These are phyloP conservation scores for Phyllostomus discolor DNA, from an alignment of 2,113 vertebrate species.

Conservation along the genomic window DNA sequence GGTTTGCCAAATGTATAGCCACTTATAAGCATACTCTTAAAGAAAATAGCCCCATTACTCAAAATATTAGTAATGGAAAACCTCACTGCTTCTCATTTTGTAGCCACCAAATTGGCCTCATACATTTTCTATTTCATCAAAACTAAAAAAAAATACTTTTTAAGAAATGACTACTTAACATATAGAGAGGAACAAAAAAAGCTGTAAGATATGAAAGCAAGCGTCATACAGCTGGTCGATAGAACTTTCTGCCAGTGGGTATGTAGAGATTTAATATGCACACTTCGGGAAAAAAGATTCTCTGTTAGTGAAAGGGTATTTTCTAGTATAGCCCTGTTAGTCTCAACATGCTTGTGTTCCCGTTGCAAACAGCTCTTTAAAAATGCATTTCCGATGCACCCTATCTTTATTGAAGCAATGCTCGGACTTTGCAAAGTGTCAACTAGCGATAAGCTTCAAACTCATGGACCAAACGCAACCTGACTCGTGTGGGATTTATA, in stretches of 20 bases:
- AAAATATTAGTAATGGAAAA: slow-evolving; percentile 61
- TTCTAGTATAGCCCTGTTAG: background rate
- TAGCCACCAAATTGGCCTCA: slow-evolving; percentile 33
- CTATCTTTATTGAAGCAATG: background rate
- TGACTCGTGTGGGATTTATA: background rate
- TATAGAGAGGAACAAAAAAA: slow-evolving; percentile 12
- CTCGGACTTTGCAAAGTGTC: slow-evolving; percentile 6
- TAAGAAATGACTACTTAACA: slow-evolving; percentile 8
- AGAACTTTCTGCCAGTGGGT: background rate
- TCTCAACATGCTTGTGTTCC: slow-evolving; percentile 12
- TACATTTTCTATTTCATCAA: slow-evolving; percentile 21
- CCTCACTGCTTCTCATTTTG: slow-evolving; percentile 32
- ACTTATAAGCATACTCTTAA: slow-evolving; percentile 20
- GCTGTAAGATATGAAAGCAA: slow-evolving; percentile 1
- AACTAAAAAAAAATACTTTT: slow-evolving; percentile 7
- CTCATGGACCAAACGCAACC: slow-evolving; percentile 10
- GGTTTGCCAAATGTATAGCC: slow-evolving; percentile 5
- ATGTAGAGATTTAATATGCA: background rate
- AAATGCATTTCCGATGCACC: background rate
- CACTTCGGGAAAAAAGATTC: background rate
- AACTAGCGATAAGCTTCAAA: slow-evolving; percentile 36
- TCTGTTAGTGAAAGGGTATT: background rate
- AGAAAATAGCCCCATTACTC: slow-evolving; percentile 30
- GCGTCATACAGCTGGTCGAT: background rate
- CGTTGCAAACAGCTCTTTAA: slow-evolving; percentile 14